Percentiles rank a stretch among this genome's conserved stretches.
These are phyloP conservation scores for Enteromius mattozi DNA, from an alignment of 2,797 vertebrate species.

Conservation along the genomic window DNA sequence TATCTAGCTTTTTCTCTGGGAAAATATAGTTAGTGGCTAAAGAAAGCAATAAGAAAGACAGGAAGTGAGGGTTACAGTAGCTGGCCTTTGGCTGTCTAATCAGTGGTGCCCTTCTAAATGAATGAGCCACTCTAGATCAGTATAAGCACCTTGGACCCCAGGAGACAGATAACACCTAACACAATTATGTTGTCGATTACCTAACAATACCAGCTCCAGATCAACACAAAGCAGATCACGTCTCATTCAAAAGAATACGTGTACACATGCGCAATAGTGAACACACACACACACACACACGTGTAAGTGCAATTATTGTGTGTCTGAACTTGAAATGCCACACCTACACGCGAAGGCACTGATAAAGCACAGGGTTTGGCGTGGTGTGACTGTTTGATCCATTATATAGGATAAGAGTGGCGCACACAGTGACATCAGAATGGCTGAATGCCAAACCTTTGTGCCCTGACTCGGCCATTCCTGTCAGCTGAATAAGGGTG, in stretches of 20 bases:
- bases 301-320: neutral
- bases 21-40: slow-evolving; percentile 10
- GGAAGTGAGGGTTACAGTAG: slow-evolving; percentile 26
- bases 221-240: neutral
- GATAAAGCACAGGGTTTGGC: slow-evolving; percentile 48
- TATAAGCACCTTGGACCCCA: slow-evolving; percentile 57
- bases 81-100: slow-evolving; percentile 53
- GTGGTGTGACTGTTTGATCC: slow-evolving; percentile 45
- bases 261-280: neutral
- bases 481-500: neutral
- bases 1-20: slow-evolving; percentile 17
- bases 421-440: neutral
- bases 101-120: slow-evolving; percentile 66
- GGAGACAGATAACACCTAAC: slow-evolving; percentile 51
- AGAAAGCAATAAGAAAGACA: slow-evolving; percentile 21
- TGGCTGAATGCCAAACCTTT: neutral
- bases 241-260: slow-evolving; percentile 3
- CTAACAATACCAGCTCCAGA: slow-evolving; percentile 4
- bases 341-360: slow-evolving; percentile 5
- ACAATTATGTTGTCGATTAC: slow-evolving; percentile 56
- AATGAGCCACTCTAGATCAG: slow-evolving; percentile 53
- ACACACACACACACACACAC: neutral
- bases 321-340: slow-evolving; percentile 43
- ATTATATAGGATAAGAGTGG: slow-evolving; percentile 44
- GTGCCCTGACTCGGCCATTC: neutral